Base-by-base conservation (phyloP, 2,888 invertebrate species). In the Tupiocoris notatus region DNA sequence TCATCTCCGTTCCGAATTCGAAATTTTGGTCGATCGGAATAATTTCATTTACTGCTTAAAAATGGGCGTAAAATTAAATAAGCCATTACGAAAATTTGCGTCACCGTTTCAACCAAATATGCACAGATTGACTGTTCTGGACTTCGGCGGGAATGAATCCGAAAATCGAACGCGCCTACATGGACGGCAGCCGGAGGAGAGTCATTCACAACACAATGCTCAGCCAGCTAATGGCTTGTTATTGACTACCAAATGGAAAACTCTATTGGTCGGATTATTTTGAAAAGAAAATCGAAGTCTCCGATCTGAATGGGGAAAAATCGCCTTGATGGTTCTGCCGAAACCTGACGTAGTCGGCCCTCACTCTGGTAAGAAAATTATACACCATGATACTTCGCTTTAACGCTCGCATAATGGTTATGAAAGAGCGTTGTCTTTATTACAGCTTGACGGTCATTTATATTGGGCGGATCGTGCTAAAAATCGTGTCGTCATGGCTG, bases 391-490 rank as follows among this genome's bases (percentile, higher is more conserved):
- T n/a, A 54, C 16, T 16, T 54, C 54, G 54, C 16, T 54, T 54
- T 54, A 54, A 12, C 54, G 54, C 16, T 54, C 16, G 54, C 54
- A 54, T 7, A 7, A 54, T 64, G 64, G n/a, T 66, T n/a, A n/a
- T n/a, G n/a, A n/a, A n/a, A n/a, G n/a, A n/a, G n/a, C n/a, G n/a
- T n/a, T n/a, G n/a, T n/a, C n/a, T n/a, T n/a, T n/a, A 79, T 84
- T 86, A 39, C 82, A 93, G 92, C 90, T 88, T 81, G 90, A 90
- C 56, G 89, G 90, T 63, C 89, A 89, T 83, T 84, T 95, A 71
- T 95, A 92, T 83, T 96, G 95, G 95, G 94, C 94, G 0, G 94
- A 95, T 83, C 95, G 94, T 93, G 90, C 89, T 81, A 90, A 90
- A 79, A 92, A 92, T 82, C 90, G 91, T 0, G 90, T 96, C 1